These are phyloP conservation scores for Orthosia gracilis DNA, from an alignment of 2,888 invertebrate species.

Conservation along the genomic window DNA sequence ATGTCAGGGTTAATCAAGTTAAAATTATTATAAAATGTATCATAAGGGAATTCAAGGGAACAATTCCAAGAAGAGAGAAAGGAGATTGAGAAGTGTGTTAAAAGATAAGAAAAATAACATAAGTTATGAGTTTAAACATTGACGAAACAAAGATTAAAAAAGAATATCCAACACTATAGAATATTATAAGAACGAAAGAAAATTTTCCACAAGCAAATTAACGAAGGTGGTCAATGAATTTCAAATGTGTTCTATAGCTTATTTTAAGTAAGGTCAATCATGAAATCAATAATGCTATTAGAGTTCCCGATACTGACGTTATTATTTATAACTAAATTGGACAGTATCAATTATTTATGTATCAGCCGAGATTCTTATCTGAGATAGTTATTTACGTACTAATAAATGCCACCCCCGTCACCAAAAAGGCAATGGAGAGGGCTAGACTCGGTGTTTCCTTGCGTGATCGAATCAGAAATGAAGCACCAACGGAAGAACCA, in stretches of 20 bases:
- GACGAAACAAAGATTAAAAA: neutral
- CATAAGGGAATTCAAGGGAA: neutral
- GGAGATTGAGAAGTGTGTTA: neutral
- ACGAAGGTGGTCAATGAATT: conserved; percentile 13
- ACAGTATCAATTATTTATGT: neutral
- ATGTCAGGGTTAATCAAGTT: neutral
- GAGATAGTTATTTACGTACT: neutral
- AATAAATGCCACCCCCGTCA: no score
- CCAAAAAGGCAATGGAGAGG: no score
- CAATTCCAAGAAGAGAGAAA: neutral
- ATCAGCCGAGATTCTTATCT: neutral
- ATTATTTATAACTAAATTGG: neutral
- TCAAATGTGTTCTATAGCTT: neutral
- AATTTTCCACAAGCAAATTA: neutral
- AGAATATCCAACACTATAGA: neutral
- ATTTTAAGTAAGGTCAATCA: conserved; percentile 7
- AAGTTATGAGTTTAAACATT: no score
- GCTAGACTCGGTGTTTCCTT: no score
- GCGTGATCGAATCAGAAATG: no score
- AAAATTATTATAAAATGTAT: neutral
- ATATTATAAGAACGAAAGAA: neutral
- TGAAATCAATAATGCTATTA: conserved; percentile 7
- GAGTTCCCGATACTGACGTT: neutral
- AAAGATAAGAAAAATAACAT: neutral
- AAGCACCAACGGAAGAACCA: no score